Conservation (phyloP, 2,888 invertebrate species). For the Drosophila greeni region DNA sequence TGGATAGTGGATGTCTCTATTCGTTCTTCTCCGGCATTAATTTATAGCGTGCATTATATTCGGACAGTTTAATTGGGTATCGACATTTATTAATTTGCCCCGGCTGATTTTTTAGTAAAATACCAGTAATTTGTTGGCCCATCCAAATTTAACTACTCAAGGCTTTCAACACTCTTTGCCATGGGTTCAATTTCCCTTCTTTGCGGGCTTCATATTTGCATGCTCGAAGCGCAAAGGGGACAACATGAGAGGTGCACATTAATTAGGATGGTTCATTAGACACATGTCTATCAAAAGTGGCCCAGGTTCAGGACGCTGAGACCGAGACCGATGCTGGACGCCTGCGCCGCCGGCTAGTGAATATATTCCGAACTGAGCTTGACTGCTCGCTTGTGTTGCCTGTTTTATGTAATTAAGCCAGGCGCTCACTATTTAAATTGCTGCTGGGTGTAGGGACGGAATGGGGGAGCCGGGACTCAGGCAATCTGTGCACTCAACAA, state of each 20-base stretch:
- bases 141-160: conserved; percentile 35
- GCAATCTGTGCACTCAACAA: conserved; percentile 1
- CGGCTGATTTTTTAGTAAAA: conserved; percentile 30
- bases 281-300: conserved; percentile 66
- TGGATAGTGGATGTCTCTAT: conserved; percentile 64
- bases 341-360: conserved; percentile 48
- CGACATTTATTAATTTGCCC: conserved; percentile 71
- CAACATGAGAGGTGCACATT: conserved; percentile 54
- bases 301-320: conserved; percentile 12
- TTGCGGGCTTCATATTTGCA: conserved; percentile 21
- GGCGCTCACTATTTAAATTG: conserved; percentile 75
- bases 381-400: conserved; percentile 33
- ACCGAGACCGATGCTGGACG: conserved; percentile 34
- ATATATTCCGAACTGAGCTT: conserved; percentile 9
- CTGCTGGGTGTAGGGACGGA: conserved; percentile 33
- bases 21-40: conserved; percentile 34
- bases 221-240: conserved; percentile 5
- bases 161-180: conserved; percentile 67
- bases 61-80: conserved; percentile 73
- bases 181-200: conserved; percentile 17
- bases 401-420: conserved; percentile 73
- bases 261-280: conserved; percentile 74
- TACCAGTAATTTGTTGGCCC: conserved; percentile 31
- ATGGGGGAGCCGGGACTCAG: conserved; percentile 2
- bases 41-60: conserved; percentile 67